A percentile compares a stretch with the other conserved stretches of the same genome.
These are phyloP conservation scores for Prunella fulvescens DNA, from an alignment of 2,113 vertebrate genomes.

Conservation along the genomic window DNA sequence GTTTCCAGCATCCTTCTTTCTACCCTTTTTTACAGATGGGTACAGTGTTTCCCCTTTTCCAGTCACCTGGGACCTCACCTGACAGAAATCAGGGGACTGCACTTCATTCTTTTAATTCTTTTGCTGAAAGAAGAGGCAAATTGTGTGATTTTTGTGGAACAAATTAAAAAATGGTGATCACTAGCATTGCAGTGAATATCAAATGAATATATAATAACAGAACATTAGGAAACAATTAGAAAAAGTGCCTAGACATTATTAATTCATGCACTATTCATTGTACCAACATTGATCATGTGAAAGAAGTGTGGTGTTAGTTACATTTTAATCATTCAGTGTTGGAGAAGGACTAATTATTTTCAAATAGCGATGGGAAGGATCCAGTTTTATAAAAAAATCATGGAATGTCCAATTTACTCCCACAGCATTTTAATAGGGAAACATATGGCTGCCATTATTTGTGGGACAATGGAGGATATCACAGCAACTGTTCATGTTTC, in stretches of 20 bases:
- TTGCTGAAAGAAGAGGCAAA: not conserved
- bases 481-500: not conserved
- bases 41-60: not conserved
- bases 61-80: not conserved
- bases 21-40: not conserved
- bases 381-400: not conserved
- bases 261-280: constrained; percentile 57
- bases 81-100: not conserved
- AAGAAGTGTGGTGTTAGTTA: constrained; percentile 62
- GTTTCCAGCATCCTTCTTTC: not conserved
- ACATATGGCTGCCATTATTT: not conserved
- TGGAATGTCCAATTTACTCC: not conserved
- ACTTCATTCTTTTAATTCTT: not conserved
- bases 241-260: constrained; percentile 63
- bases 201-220: constrained; percentile 61
- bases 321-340: constrained; percentile 36
- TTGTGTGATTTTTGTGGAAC: not conserved
- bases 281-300: constrained; percentile 54
- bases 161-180: constrained; percentile 31
- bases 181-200: constrained; percentile 7
- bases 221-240: constrained; percentile 65
- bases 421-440: not conserved
- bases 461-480: not conserved
- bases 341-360: constrained; percentile 56
- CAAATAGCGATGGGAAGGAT: not conserved